These are phyloP conservation scores for Helicoverpa assulta DNA, from an alignment of 2,888 invertebrate species.

Conservation along the genomic window DNA sequence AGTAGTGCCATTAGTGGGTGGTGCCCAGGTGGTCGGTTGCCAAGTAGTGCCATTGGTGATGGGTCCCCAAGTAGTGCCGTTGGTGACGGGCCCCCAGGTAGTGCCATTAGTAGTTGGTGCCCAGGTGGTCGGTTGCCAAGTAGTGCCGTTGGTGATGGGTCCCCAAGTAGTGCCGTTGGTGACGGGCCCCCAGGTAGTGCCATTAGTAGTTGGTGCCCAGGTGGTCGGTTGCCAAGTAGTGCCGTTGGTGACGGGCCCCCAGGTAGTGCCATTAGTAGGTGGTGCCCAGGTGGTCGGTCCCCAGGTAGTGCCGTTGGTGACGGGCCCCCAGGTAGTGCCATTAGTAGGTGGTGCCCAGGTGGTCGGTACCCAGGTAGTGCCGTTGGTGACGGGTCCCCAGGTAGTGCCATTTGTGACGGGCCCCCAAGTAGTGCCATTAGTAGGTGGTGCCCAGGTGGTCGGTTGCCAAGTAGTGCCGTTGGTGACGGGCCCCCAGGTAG, in stretches of 20 bases:
- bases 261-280: not conserved
- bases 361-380: not conserved
- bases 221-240: too few species aligned
- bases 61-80: not conserved
- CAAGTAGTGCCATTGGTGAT: not conserved
- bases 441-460: not conserved
- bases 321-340: not conserved
- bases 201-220: not conserved
- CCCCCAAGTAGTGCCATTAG: conserved; percentile 2
- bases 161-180: not conserved
- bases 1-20: not conserved
- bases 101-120: not conserved
- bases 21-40: not conserved
- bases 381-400: not conserved
- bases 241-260: not conserved
- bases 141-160: not conserved
- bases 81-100: not conserved
- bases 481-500: not conserved
- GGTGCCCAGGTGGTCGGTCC: not conserved
- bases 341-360: too few species aligned
- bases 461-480: not conserved
- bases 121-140: not conserved
- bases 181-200: not conserved
- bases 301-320: not conserved
- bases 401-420: conserved; percentile 1